Conservation (phyloP, 2,888 invertebrate species). For the Caenorhabditis sinica region DNA sequence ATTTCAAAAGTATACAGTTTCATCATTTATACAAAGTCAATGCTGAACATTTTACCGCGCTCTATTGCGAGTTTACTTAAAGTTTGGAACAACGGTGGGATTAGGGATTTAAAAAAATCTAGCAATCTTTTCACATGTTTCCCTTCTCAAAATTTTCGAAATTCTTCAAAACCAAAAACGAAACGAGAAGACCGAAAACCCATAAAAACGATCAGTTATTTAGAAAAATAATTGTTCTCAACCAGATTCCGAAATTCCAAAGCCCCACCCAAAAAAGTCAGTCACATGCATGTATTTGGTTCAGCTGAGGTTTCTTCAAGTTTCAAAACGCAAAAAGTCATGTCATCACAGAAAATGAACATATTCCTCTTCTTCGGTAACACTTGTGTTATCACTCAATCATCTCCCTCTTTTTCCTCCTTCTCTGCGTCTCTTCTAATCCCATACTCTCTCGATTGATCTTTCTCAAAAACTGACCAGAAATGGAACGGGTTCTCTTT, state of each 20-base stretch:
- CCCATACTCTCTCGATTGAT: conserved; percentile 23
- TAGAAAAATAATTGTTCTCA: conserved; percentile 13
- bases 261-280: conserved; percentile 25
- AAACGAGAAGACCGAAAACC: conserved; percentile 9
- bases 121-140: background rate
- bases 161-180: background rate
- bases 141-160: background rate
- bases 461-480: conserved; percentile 51
- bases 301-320: conserved; percentile 10
- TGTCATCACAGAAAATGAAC: conserved; percentile 32
- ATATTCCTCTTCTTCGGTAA: conserved; percentile 32
- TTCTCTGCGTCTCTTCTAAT: conserved; percentile 18
- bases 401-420: conserved; percentile 17
- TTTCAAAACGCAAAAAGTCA: conserved; percentile 27
- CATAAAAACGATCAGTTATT: conserved; percentile 9
- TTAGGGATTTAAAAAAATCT: no score
- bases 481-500: conserved; percentile 55
- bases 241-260: conserved; percentile 26
- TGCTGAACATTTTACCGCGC: no score
- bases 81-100: no score
- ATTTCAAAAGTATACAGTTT: background rate
- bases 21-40: background rate
- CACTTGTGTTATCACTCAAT: conserved; percentile 46
- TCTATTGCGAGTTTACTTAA: no score
- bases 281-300: conserved; percentile 17